Evolutionary conservation across 2,797 vertebrate species (phyloP), one percentile per base, ranked within the genome.

Genomic region (Onychomys torridus): DNA sequence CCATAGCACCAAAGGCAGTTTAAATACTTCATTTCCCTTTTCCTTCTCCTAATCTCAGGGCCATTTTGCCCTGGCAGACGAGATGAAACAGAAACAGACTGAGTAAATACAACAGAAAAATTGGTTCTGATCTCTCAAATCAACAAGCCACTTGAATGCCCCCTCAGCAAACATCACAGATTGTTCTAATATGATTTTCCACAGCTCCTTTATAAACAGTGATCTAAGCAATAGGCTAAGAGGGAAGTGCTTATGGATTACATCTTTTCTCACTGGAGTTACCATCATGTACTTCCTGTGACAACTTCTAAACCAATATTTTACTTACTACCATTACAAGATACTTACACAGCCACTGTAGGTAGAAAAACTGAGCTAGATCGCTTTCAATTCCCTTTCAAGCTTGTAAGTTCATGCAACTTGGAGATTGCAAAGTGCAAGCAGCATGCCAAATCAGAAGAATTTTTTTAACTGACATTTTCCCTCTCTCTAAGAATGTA

Each of bases 161-260:
- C 83, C 95, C 92, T 81, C 49, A 91, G 92, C 73, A 95, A 97
- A 96, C 93, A 98, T 97, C 95, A 96, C 76, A 91, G 96, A 92
- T 93, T 83, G 93, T 94, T 97, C 98, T 97, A 98, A 97, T 93
- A 94, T 94, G 61, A 94, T 97, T 98, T 97, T 98, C 95, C 96
- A 27, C 78, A 94, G 61, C 92, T 98, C 75, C 92, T 94, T 97
- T 97, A 96, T 96, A 96, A 98, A 93, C 67, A 97, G 9, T 17
- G 76, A 91, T 96, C 98, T 97, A 95, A 97, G 96, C 96, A 93
- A 93, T 32, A 21, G 63, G 19, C 85, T 96, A 19, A 84, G 93
- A 92, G 5, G 23, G 77, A 95, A 96, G 55, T 78, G 55, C 55
- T 96, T 88, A 46, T 61, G 13, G 29, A 96, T 59, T 1, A 32